Evolutionary conservation across 2,113 vertebrate species (phyloP).

Genomic region (Sterna hirundo): DNA sequence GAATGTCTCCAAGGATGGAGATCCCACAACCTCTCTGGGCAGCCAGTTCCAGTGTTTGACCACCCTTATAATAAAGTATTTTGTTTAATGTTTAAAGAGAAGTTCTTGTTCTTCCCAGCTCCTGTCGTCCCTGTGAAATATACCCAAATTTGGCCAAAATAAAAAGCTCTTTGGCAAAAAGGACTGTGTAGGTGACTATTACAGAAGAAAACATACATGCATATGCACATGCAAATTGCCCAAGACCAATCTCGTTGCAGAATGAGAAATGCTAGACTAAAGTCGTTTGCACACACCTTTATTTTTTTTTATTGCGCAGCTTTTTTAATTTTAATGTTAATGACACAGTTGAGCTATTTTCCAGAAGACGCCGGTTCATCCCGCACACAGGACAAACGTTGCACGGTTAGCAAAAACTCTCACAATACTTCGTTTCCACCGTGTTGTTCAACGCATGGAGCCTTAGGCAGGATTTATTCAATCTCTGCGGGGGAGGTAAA

Average conservation of each 20-base stretch:
- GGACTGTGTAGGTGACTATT: not conserved
- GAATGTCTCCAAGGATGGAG: not conserved
- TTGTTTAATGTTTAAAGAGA: not conserved
- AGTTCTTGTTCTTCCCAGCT: not conserved
- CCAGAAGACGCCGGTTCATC: not conserved
- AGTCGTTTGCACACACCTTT: not conserved
- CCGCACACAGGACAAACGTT: not conserved
- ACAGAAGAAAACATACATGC: not conserved
- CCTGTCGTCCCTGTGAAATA: not conserved
- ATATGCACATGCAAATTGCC: not conserved
- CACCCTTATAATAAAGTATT: not conserved
- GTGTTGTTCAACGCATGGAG: not conserved
- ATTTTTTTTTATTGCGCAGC: not conserved
- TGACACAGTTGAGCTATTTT: not conserved
- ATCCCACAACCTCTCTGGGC: not conserved
- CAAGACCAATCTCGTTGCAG: not conserved
- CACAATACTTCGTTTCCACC: not conserved
- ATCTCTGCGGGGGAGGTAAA: slow-evolving; percentile 1
- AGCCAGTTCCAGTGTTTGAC: not conserved
- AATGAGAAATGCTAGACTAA: not conserved
- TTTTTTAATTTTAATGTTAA: not conserved
- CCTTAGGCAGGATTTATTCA: slow-evolving; percentile 37
- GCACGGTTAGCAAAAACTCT: not conserved
- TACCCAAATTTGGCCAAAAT: not conserved
- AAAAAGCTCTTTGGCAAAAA: not conserved